Conservation (phyloP, 2,888 invertebrate species). For the Caenorhabditis sp. region DNA sequence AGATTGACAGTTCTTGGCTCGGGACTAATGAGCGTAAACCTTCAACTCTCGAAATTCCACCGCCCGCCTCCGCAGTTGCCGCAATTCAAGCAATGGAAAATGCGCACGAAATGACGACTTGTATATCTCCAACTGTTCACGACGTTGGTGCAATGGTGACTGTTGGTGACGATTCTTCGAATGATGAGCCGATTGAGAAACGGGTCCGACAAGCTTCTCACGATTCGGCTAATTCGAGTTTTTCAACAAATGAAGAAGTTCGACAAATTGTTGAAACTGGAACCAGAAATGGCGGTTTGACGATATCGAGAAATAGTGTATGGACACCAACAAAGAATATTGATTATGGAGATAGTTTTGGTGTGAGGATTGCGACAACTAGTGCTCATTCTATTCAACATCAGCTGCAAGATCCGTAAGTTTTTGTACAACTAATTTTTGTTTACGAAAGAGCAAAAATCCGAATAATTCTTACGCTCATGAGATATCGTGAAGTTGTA, state of each 20-base stretch:
- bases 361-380: not conserved
- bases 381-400: not conserved
- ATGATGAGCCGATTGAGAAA: slow-evolving; percentile 59
- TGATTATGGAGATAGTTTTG: not conserved
- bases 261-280: slow-evolving; percentile 30
- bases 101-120: slow-evolving; percentile 1
- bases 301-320: not conserved
- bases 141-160: slow-evolving; percentile 9
- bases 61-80: slow-evolving; percentile 31
- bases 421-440: too few relatives aligned
- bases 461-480: too few relatives aligned
- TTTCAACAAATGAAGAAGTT: slow-evolving; percentile 45
- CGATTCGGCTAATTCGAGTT: slow-evolving; percentile 55
- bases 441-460: too few relatives aligned
- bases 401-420: not conserved
- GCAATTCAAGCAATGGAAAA: slow-evolving; percentile 29
- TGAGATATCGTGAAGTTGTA: too few relatives aligned
- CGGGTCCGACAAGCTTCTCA: slow-evolving; percentile 60
- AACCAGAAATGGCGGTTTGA: not conserved
- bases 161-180: slow-evolving; percentile 23
- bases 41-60: slow-evolving; percentile 8
- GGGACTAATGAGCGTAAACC: not conserved
- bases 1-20: slow-evolving; percentile 2
- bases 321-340: not conserved
- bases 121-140: not conserved